phyloP scores from a whole-genome alignment of 2,797 vertebrate species.

The Erpetoichthys calabaricus region DNA sequence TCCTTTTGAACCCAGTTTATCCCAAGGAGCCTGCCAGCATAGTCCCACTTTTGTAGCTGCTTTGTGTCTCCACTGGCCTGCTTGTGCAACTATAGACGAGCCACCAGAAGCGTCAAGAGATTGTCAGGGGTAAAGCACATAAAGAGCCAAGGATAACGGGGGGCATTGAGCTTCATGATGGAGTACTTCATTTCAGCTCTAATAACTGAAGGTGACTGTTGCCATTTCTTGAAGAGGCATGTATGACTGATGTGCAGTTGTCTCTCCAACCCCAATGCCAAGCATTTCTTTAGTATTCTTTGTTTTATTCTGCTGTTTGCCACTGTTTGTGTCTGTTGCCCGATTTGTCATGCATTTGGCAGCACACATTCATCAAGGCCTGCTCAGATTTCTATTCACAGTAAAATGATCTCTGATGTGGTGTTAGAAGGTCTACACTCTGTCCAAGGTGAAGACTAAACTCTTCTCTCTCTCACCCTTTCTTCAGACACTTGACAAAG shows the following conservation, averaged over 20 bases:
- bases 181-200: conserved; percentile 18
- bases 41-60: too few relatives aligned
- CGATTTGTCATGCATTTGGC: conserved; percentile 39
- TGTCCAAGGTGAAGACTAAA: too few relatives aligned
- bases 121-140: neutral
- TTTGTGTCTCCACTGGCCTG: too few relatives aligned
- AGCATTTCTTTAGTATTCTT: conserved; percentile 27
- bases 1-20: too few relatives aligned
- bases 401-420: too few relatives aligned
- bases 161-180: conserved; percentile 3
- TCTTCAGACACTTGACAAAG: too few relatives aligned
- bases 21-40: too few relatives aligned
- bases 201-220: conserved; percentile 29
- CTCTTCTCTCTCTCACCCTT: too few relatives aligned
- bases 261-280: conserved; percentile 28
- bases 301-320: conserved; percentile 40
- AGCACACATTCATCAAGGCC: conserved; percentile 45
- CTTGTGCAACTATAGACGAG: too few relatives aligned
- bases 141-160: neutral
- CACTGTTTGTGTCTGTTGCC: conserved; percentile 30
- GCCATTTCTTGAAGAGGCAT: conserved; percentile 25
- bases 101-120: too few relatives aligned
- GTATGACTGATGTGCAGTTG: conserved; percentile 24
- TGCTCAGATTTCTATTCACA: conserved; percentile 31
- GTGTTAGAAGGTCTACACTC: too few relatives aligned